Evolutionary conservation across 2,113 vertebrate species (phyloP), one percentile per base, ranked within the genome.

Genomic region (Larimichthys polyactis): DNA sequence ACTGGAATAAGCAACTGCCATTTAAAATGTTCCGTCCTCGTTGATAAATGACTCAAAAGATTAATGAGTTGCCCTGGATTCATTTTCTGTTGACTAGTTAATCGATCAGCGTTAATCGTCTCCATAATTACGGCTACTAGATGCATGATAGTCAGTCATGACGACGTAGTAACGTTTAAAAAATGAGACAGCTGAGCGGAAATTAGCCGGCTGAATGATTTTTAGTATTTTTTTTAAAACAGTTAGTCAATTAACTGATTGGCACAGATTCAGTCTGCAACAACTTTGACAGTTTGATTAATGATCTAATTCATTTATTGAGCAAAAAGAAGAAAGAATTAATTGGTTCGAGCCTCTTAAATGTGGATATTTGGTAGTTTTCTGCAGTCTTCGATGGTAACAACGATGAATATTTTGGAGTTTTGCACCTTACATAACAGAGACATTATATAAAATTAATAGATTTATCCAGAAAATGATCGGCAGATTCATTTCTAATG

Each of bases 81-180:
- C 12, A 44, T 83, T 58, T 58, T 72, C 36, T 64, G 63, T 22
- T 15, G 3, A 52, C 51, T n/a, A 29, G 59, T 27, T 76, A 57
- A 77, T 69, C 17, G 4, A 65, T 65, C 51, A 60, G 17, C 63
- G 11, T 29, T 67, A 58, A 60, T 67, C 4, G 5, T 48, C n/a
- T 29, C 58, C 17, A 5, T 75, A 64, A 46, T 65, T 44, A 19
- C 2, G 19, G 44, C 60, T 55, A 54, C 19, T 60, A 46, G 29
- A 59, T 11, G 29, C 59, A 14, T 57, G 15, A 40, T 44, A 46
- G 62, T 36, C 22, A 29, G 60, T 70, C 22, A 32, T 43, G 24
- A 5, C 6, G 19, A 36, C 12, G 16, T 14, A 14, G 19, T 29
- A 32, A 10, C 19, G 19, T 57, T 57, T 57, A 43, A 7, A 7